Base-by-base conservation (phyloP, 23 tunicate genomes). In the Oikopleura albicans region DNA sequence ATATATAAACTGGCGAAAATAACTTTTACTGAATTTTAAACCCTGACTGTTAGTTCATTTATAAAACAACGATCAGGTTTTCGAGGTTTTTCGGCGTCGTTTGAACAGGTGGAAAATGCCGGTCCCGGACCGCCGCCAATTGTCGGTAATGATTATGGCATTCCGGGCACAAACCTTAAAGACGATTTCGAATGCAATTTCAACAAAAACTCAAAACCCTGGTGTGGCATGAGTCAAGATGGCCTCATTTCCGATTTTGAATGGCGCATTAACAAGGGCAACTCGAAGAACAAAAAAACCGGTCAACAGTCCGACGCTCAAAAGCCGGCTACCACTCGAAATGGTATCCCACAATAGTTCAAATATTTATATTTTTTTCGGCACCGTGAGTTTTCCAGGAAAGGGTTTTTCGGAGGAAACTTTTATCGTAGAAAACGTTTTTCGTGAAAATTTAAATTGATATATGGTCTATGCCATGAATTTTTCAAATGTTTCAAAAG, bases 131-230 rank as follows among this genome's bases (percentile, higher is more conserved):
- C 91, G 0, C 89, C 89, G 0, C 88, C 89, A 2, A 90, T 88
- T 57, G 37, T 12, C 2, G 79, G 79, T 29, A 31, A 71, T 29
- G 37, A 71, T 29, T 71, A 16, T 37, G 79, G 79, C 2, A 34
- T 2, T 71, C 27, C 27, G 33, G 2, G 37, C 2, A 37, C 41
- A 28, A 36, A 75, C 22, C 1, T 76, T 22, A 75, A 75, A 0
- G 49, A 79, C 40, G 39, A 84, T 36, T 94, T 90, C 84, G n/a
- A 40, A 1, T 94, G 98, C 84, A 83, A 94, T 76, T 94, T 94
- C 57, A 91, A 94, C 29, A 71, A 71, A 71, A 16, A 71, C 34
- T 22, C 28, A 2, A 29, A 71, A 22, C 34, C 79, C 4, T 2
- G 4, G 4, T 94, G 98, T 40, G 91, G 95, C 16, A 88, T 94